Evolutionary conservation across 1,140 invertebrate genomes (phyloP).

Genomic region (Dendrolimus punctatus): DNA sequence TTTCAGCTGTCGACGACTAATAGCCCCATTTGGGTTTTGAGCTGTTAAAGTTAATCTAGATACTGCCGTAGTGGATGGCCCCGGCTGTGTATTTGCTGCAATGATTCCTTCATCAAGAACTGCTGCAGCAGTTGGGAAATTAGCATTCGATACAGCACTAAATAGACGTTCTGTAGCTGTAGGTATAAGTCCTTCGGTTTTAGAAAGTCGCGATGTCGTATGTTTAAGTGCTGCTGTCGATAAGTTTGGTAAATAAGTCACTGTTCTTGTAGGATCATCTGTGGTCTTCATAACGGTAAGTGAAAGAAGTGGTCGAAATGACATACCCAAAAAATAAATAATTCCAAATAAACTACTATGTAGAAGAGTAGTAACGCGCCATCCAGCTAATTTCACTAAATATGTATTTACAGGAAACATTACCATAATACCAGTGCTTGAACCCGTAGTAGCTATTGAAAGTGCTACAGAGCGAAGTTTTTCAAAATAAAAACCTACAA

Average conservation of each 20-base stretch:
- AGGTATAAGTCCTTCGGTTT: slow-evolving; percentile 26
- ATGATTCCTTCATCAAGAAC: slow-evolving; percentile 31
- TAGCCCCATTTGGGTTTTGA: slow-evolving; percentile 36
- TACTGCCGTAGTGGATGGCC: slow-evolving; percentile 34
- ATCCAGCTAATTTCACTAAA: slow-evolving; percentile 79
- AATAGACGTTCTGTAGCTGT: slow-evolving; percentile 49
- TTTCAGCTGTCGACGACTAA: slow-evolving; percentile 47
- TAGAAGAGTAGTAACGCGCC: slow-evolving; percentile 80
- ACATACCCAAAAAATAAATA: slow-evolving; percentile 51
- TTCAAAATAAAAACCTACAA: slow-evolving; percentile 88
- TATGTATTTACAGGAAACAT: slow-evolving; percentile 78
- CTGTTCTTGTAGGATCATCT: slow-evolving; percentile 50
- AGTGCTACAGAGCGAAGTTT: slow-evolving; percentile 83
- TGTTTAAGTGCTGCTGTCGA: slow-evolving; percentile 25
- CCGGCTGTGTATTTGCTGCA: slow-evolving; percentile 24
- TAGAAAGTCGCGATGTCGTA: slow-evolving; percentile 15
- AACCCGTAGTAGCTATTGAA: slow-evolving; percentile 85
- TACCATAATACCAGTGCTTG: slow-evolving; percentile 82
- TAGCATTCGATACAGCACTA: slow-evolving; percentile 47
- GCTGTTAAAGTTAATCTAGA: slow-evolving; percentile 46
- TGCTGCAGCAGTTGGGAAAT: slow-evolving; percentile 55
- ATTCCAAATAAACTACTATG: slow-evolving; percentile 75
- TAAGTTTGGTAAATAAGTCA: slow-evolving; percentile 59
- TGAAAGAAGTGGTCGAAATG: slow-evolving; percentile 45
- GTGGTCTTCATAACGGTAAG: slow-evolving; percentile 43